Conservation (phyloP, 2,113 vertebrate genomes). For the Bubalus kerabau region DNA sequence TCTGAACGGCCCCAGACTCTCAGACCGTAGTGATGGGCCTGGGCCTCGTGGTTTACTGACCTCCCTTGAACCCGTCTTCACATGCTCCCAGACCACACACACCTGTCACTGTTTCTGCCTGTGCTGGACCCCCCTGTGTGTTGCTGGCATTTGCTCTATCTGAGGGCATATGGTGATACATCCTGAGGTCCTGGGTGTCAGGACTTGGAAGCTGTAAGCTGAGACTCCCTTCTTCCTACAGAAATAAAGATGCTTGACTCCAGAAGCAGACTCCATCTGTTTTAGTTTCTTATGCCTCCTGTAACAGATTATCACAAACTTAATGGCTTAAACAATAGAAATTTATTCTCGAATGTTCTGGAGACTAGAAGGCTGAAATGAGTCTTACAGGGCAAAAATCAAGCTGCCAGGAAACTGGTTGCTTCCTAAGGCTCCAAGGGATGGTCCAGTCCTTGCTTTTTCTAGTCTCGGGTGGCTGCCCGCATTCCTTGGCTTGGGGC, state of each 20-base stretch:
- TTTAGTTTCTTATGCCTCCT: not conserved
- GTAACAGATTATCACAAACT: not conserved
- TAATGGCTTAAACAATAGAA: not conserved
- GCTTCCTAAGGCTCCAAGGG: not conserved
- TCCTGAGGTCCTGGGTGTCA: not conserved
- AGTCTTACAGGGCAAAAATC: not conserved
- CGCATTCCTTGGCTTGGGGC: not conserved
- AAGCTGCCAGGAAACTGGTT: not conserved
- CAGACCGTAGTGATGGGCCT: not conserved
- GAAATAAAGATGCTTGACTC: not conserved
- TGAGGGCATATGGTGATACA: not conserved
- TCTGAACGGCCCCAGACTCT: not conserved
- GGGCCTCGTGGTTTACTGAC: not conserved
- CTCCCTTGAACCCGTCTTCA: not conserved
- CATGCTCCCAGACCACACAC: not conserved
- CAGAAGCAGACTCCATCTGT: not conserved
- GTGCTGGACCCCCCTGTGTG: fast-evolving
- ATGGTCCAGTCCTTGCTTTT: not conserved
- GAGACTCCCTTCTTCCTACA: not conserved
- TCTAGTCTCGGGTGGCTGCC: not conserved
- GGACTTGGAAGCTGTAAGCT: not conserved
- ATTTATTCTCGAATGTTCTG: not conserved
- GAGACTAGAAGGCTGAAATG: not conserved
- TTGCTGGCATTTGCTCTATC: not conserved
- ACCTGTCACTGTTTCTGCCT: not conserved